Percentiles rank a stretch among this genome's conserved stretches.
Evolutionary conservation across 2,113 vertebrate genomes (phyloP).

Genomic region (Scopus umbretta): DNA sequence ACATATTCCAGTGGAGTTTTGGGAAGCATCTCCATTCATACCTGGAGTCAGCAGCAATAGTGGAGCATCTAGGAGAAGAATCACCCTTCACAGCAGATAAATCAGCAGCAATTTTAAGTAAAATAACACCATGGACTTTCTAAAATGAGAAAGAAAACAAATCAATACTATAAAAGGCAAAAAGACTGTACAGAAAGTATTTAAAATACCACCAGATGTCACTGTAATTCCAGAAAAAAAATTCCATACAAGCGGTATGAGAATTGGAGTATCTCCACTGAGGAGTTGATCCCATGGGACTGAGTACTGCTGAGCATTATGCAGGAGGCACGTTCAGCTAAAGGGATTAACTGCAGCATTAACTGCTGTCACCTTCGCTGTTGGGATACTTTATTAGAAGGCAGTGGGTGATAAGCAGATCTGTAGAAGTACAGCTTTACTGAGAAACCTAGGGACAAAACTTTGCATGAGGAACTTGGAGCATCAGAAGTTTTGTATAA

Average conservation of each 20-base stretch:
- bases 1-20: no score
- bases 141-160: not conserved
- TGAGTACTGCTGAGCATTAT: not conserved
- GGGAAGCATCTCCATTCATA: rapidly evolving
- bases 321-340: not conserved
- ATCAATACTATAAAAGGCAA: not conserved
- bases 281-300: not conserved
- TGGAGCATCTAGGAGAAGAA: not conserved
- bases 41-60: not conserved
- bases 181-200: not conserved
- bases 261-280: rapidly evolving
- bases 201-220: slow-evolving; percentile 25
- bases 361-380: not conserved
- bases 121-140: not conserved
- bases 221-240: not conserved
- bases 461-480: not conserved
- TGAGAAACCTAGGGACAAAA: not conserved
- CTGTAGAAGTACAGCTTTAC: not conserved
- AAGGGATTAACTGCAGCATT: not conserved
- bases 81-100: not conserved
- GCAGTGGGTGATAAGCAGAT: not conserved
- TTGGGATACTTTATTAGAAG: not conserved
- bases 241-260: not conserved
- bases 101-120: not conserved
- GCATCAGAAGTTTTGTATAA: not conserved